Evolutionary conservation across 2,888 invertebrate genomes (phyloP).

Genomic region (Carpatolechia fugitivella): DNA sequence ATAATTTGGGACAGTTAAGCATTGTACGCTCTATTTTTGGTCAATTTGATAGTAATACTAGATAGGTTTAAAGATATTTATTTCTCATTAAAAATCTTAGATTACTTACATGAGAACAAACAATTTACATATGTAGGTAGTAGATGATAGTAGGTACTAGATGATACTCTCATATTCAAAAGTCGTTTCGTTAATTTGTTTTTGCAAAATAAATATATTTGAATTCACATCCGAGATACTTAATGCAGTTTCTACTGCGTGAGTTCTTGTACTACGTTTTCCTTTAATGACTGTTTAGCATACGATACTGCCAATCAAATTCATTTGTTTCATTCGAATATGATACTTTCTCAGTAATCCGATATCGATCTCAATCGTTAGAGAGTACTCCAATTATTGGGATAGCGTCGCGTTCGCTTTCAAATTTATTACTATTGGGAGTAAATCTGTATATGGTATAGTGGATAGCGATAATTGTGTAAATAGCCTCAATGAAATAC

Average conservation of each 20-base stretch:
- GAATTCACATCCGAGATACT: not conserved
- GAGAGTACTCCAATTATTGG: constrained; percentile 17
- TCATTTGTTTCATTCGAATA: constrained; percentile 11
- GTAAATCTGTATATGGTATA: constrained; percentile 2
- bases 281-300: constrained; percentile 5
- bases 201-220: not conserved
- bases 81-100: too few relatives aligned
- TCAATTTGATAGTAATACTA: too few relatives aligned
- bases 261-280: not conserved
- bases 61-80: too few relatives aligned
- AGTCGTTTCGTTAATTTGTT: not conserved
- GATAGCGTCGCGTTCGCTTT: constrained; percentile 7
- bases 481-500: not conserved
- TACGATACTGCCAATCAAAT: not conserved
- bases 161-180: too few relatives aligned
- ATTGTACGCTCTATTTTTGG: too few relatives aligned
- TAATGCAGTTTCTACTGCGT: not conserved
- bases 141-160: too few relatives aligned
- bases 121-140: too few relatives aligned
- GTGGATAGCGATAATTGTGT: not conserved
- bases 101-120: too few relatives aligned
- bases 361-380: constrained; percentile 11
- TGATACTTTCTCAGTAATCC: constrained; percentile 12
- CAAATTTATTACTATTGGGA: constrained; percentile 10
- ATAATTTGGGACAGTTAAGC: too few relatives aligned